Percentiles rank a stretch among this genome's conserved stretches.
These are phyloP conservation scores for Atethmia centrago DNA, from an alignment of 2,888 invertebrate genomes.

Conservation along the genomic window DNA sequence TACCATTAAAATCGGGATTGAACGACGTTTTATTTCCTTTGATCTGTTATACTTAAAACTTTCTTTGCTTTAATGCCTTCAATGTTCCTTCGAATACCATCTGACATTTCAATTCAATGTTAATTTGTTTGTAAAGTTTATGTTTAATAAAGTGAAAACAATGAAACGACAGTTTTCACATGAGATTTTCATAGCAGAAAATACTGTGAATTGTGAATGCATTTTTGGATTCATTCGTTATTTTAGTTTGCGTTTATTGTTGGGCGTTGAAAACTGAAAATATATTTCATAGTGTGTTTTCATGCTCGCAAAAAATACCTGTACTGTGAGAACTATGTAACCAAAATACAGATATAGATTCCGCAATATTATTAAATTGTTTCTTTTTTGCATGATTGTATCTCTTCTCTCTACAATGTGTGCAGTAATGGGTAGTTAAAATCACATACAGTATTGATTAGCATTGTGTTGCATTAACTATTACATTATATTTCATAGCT, in stretches of 20 bases:
- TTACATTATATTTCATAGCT: conserved; percentile 12
- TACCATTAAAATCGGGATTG: conserved; percentile 75
- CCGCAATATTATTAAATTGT: not conserved
- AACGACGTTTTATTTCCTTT: conserved; percentile 72
- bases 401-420: not conserved
- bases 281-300: conserved; percentile 40
- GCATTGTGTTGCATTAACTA: conserved; percentile 3
- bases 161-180: conserved; percentile 47
- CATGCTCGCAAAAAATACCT: conserved; percentile 17
- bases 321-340: conserved; percentile 15
- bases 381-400: not conserved
- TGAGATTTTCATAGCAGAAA: conserved; percentile 33
- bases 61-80: conserved; percentile 63
- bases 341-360: conserved; percentile 8
- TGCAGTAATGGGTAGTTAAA: conserved; percentile 16
- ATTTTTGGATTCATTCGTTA: conserved; percentile 36
- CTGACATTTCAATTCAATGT: conserved; percentile 56
- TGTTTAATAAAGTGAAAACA: conserved; percentile 49
- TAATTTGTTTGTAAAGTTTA: conserved; percentile 50
- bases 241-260: conserved; percentile 44
- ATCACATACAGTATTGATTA: conserved; percentile 20
- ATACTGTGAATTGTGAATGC: conserved; percentile 42
- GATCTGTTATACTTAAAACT: conserved; percentile 66
- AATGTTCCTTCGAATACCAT: conserved; percentile 55
- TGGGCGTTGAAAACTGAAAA: conserved; percentile 29